phyloP scores from a whole-genome alignment of 2,797 vertebrate species.

The Gastrophryne carolinensis region DNA sequence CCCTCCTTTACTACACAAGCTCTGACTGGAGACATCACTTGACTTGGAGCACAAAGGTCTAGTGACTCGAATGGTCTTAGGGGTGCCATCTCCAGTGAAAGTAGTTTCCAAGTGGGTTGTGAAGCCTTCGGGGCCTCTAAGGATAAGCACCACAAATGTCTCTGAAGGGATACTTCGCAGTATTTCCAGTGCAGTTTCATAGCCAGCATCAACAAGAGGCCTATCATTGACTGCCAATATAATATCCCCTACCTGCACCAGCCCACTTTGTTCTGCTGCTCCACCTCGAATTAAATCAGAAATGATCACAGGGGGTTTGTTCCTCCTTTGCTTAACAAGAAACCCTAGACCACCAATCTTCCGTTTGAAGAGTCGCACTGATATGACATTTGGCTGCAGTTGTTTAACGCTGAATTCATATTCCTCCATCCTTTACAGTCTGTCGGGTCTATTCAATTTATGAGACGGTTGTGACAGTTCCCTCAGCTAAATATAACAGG shows the following conservation, averaged over 20 bases:
- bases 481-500: slow-evolving; percentile 9
- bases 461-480: background rate
- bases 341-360: slow-evolving; percentile 93
- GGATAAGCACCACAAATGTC: slow-evolving; percentile 90
- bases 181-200: slow-evolving; percentile 87
- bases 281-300: slow-evolving; percentile 94
- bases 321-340: slow-evolving; percentile 91
- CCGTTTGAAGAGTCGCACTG: slow-evolving; percentile 92
- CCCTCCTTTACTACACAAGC: slow-evolving; percentile 74
- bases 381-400: slow-evolving; percentile 97
- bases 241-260: slow-evolving; percentile 96
- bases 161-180: slow-evolving; percentile 87
- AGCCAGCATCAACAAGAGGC: slow-evolving; percentile 90
- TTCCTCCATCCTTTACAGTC: slow-evolving; percentile 79
- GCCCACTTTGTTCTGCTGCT: slow-evolving; percentile 91
- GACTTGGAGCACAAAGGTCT: slow-evolving; percentile 77
- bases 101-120: slow-evolving; percentile 96
- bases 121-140: slow-evolving; percentile 93
- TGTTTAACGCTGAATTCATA: slow-evolving; percentile 87
- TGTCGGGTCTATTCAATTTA: background rate
- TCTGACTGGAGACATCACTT: slow-evolving; percentile 75
- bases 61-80: slow-evolving; percentile 88
- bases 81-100: slow-evolving; percentile 84
- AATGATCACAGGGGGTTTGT: slow-evolving; percentile 91
- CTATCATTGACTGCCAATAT: slow-evolving; percentile 92